Base-by-base conservation (phyloP, 2,888 invertebrate genomes). In the Hemicrepidius hirtus region DNA sequence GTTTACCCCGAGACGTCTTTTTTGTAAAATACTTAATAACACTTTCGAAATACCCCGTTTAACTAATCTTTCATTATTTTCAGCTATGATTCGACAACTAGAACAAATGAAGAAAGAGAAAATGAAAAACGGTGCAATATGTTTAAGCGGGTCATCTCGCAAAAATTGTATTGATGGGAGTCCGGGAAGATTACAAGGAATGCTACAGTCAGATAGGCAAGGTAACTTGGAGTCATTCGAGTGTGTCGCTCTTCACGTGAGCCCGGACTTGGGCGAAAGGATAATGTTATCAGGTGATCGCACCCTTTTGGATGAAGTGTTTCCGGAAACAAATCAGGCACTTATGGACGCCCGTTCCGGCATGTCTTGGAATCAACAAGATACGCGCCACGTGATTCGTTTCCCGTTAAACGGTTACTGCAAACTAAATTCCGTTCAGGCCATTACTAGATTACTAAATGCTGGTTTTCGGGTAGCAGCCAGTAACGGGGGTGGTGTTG, bases 401-500 rank as follows among this genome's bases (percentile, higher is more conserved):
- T 96, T 95, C 84, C 95, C 95, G 10, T 87, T 96, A 68, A 96
- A 95, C 86, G 95, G 96, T 78, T 96, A 95, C 86, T 95, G 95
- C 88, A 95, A 96, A 87, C 88, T 96, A 77, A 96, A 95, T 85
- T 95, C 95, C n/a, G 92, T 96, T 75, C 95, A 96, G 87, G 95
- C 95, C 74, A 92, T 96, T 81, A 94, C 94, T 77, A 90, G 95
- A 84, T 89, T 95, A 55, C 87, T 95, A 53, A 95, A 95, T 83
- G 90, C 92, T 74, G 93, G 93, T 63, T 96, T 95, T 86, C 90
- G 90, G 77, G 90, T 96, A 71, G 92, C 92, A 60, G 95, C 95
- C 24, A 94, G 95, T 83, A 95, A 94, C 80, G 95, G 95, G 0
- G 95, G 95, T 18, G 95, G 95, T 3, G 95, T 95, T 40, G 95